Conservation (phyloP, 2,797 vertebrate genomes). For the Sciaenops ocellatus region DNA sequence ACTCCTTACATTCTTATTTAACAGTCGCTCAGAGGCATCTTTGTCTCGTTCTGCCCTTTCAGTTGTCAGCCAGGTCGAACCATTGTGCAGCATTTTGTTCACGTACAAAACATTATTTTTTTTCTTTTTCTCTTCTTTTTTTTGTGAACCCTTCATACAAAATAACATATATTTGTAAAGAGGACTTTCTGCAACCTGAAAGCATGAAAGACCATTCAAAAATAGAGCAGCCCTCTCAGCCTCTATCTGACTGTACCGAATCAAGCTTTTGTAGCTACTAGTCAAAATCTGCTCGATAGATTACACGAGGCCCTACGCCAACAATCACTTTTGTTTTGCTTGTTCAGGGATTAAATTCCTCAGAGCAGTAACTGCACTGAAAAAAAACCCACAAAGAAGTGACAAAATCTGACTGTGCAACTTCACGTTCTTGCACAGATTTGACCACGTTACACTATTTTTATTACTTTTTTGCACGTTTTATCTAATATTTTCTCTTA, state of each 20-base stretch:
- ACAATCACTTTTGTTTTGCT: background rate
- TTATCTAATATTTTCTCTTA: slow-evolving; percentile 9
- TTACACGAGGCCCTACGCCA: background rate
- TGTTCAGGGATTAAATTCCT: slow-evolving; percentile 5
- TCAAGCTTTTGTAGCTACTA: background rate
- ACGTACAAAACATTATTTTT: background rate
- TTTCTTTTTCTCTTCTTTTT: background rate
- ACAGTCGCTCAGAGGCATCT: background rate
- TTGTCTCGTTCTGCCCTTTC: background rate
- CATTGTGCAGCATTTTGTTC: background rate
- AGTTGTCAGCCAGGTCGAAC: too few species aligned
- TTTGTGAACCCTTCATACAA: background rate
- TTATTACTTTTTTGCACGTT: background rate
- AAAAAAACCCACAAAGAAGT: background rate
- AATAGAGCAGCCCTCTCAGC: background rate
- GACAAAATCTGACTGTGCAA: background rate
- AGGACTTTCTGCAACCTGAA: background rate
- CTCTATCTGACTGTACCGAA: background rate
- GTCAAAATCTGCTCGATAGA: background rate
- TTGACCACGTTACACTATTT: background rate
- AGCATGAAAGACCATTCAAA: background rate
- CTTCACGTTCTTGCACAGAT: background rate
- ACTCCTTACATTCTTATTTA: background rate
- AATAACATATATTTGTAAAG: background rate
- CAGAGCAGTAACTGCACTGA: background rate